Base-by-base conservation (phyloP, 2,797 vertebrate genomes). In the Sarcophilus harrisii region DNA sequence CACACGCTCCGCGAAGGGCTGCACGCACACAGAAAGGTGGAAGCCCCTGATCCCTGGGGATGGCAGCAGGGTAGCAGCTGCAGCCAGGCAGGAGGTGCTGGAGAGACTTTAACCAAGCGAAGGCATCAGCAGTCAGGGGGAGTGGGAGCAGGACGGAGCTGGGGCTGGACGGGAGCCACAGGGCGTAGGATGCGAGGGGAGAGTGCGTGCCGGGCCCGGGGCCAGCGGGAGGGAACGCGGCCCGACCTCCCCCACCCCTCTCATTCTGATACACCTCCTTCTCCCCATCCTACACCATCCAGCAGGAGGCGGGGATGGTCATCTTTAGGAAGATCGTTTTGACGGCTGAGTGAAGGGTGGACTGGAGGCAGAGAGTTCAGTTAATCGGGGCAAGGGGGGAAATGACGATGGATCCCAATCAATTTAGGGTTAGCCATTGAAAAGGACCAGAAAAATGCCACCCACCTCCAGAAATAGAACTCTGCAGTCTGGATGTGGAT, bases 61-160 rank as follows among this genome's bases (percentile, higher is more conserved):
- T 21, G n/a, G 38, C 66, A 38, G 5, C n/a, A 81, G 62, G 62
- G 21, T 28, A 29, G 1, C 5, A n/a, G 12, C 28, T 52, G 21
- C 5, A 29, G 29, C 6, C 16, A 1, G 29, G 18, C 16, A 32
- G 66, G 62, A 32, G 10, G 16, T 10, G 8, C 66, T 18, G 30
- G 54, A 92, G n/a, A 30, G 29, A 24, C 49, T 54, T 10, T 45
- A 13, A 28, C 92, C 29, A 32, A 16, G 12, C 3, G 8, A 73
- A 2, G 27, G 58, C 3, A 8, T 24, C 16, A 14, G 27, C 60
- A 5, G 3, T 21, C 3, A 21, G 11, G 52, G 32, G 30, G 28
- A 2, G 0, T 5, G 1, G 27, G 45, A 29, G 32, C 4, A 28
- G 16, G 1, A 28, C 21, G 24, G 55, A 54, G 54, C 55, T 0